These are phyloP conservation scores for Trogon surrucura DNA, from an alignment of 2,113 vertebrate genomes.

Conservation along the genomic window DNA sequence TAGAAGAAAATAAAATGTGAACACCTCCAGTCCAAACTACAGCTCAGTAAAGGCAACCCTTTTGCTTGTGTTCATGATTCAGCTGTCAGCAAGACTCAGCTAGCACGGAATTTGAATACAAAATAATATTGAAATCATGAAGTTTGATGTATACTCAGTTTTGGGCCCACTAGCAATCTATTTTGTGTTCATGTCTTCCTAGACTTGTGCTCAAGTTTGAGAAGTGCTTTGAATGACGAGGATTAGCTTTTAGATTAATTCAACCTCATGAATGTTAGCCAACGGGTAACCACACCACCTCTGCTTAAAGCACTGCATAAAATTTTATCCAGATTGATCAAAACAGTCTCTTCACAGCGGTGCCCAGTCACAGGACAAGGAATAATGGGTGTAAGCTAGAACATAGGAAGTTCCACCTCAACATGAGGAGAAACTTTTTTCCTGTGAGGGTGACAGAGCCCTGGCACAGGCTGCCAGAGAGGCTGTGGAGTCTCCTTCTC, in stretches of 20 bases:
- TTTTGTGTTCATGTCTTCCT: not conserved
- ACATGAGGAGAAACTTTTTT: no score
- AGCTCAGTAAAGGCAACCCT: not conserved
- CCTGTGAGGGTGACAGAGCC: no score
- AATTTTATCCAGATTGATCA: not conserved
- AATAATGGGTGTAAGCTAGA: no score
- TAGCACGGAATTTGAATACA: not conserved
- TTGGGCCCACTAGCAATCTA: rapidly evolving
- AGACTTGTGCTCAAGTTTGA: not conserved
- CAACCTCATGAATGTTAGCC: not conserved
- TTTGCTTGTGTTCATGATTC: not conserved
- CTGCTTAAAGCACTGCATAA: not conserved
- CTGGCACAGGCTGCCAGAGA: no score
- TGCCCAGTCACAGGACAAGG: no score
- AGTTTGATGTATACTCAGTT: not conserved
- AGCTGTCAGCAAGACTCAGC: not conserved
- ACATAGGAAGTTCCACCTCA: not conserved
- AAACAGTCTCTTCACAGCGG: no score
- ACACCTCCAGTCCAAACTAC: not conserved
- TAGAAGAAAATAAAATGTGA: conserved; percentile 40
- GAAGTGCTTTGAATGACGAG: not conserved
- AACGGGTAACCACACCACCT: not conserved
- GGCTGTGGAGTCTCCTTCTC: not conserved
- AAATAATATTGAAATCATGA: not conserved
- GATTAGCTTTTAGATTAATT: not conserved